Conservation (phyloP, 2,888 invertebrate genomes). For the Eilema depressum region DNA sequence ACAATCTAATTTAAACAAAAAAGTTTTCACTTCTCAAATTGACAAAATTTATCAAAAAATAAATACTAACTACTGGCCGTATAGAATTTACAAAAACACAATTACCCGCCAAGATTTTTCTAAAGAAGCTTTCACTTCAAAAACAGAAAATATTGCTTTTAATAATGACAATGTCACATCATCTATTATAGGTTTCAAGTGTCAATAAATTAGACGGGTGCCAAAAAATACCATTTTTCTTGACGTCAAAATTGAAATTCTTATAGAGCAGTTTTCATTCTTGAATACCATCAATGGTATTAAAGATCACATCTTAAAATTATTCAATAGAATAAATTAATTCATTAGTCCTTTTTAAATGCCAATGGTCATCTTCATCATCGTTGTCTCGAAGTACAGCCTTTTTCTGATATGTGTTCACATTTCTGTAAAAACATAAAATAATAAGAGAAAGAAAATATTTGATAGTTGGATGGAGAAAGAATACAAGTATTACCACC, state of each 20-base stretch:
- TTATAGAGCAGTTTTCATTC: neutral
- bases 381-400: constrained; percentile 23
- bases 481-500: no score
- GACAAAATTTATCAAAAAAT: no score
- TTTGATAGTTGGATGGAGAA: no score
- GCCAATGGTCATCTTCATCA: neutral
- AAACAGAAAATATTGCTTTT: no score
- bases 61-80: no score
- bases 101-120: no score
- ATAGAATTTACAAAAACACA: no score
- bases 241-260: neutral
- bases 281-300: neutral
- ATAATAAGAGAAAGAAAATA: no score
- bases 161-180: no score
- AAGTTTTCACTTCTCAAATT: no score
- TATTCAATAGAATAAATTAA: neutral
- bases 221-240: neutral
- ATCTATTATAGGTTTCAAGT: neutral
- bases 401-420: constrained; percentile 23
- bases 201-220: neutral
- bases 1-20: no score
- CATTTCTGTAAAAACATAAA: constrained; percentile 27
- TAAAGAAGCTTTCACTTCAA: no score
- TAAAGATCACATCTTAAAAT: neutral
- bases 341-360: neutral